Evolutionary conservation across 2,797 vertebrate species (phyloP).

Genomic region (Allobates femoralis): DNA sequence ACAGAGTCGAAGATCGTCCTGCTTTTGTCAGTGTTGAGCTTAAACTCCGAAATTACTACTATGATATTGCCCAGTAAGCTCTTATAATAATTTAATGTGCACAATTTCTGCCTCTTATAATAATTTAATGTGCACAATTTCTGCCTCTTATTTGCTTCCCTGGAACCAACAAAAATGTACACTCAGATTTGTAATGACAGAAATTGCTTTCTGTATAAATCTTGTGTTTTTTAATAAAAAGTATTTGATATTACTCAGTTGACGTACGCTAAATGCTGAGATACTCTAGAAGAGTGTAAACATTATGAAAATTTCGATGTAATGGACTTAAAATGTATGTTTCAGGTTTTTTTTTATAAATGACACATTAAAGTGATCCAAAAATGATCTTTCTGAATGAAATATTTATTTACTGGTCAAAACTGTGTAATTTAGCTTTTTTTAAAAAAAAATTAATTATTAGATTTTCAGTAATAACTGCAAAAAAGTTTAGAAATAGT

Average conservation of each 20-base stretch:
- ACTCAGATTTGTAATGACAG: background rate
- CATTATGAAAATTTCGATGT: background rate
- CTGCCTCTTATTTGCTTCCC: background rate
- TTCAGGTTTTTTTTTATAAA: background rate
- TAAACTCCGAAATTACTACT: constrained; percentile 90
- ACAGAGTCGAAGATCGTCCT: constrained; percentile 85
- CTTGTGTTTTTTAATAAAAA: background rate
- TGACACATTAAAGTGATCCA: background rate
- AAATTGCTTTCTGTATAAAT: constrained; percentile 3
- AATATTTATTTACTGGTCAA: background rate
- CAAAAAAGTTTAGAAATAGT: no score
- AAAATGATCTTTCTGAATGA: background rate
- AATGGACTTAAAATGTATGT: background rate
- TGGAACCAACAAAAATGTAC: background rate
- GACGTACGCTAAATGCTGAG: background rate
- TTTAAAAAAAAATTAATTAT: no score
- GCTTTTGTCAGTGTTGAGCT: constrained; percentile 84
- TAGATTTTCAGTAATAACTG: no score
- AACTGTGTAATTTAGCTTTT: no score
- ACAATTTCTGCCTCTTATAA: background rate
- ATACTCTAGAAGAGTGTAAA: background rate
- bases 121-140: background rate
- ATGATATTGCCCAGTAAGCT: constrained; percentile 82
- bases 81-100: background rate
- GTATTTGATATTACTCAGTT: background rate